Percentiles rank a stretch among this genome's conserved stretches.
Conservation (phyloP, 2,113 vertebrate genomes). For the Corythornis cristatus region DNA sequence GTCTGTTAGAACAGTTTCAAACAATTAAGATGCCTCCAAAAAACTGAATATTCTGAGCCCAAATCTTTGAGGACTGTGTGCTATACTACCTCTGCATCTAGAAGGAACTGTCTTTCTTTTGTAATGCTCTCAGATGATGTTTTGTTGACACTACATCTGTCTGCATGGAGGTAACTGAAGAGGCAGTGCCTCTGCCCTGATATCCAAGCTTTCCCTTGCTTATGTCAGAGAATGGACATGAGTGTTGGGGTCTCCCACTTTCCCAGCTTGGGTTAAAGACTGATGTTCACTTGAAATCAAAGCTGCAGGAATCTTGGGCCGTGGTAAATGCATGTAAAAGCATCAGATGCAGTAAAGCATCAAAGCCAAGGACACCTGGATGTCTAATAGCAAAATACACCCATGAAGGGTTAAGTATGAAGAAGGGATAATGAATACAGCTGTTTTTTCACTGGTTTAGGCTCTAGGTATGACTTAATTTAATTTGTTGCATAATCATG, state of each 20-base stretch:
- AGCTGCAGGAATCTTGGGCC: not conserved
- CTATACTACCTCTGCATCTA: not conserved
- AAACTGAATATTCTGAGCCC: not conserved
- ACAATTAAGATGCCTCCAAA: not conserved
- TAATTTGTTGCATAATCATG: not conserved
- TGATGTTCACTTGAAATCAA: not conserved
- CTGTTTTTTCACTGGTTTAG: not conserved
- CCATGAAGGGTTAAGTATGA: not conserved
- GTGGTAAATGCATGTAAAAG: too few species aligned
- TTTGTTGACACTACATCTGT: not conserved
- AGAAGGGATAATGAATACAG: not conserved
- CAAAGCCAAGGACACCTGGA: not conserved
- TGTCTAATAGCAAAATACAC: not conserved
- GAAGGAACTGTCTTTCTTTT: not conserved
- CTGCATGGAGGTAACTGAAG: fast-evolving
- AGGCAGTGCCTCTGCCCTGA: not conserved
- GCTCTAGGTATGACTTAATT: not conserved
- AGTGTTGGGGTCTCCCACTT: not conserved
- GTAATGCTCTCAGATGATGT: not conserved
- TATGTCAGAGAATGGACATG: not conserved
- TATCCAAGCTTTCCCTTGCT: not conserved
- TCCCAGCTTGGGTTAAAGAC: not conserved
- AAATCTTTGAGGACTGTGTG: not conserved
- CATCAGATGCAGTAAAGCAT: not conserved
- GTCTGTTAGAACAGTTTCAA: not conserved